These are phyloP conservation scores for Acanthococcus lagerstroemiae DNA, from an alignment of 2,888 invertebrate genomes.

Conservation along the genomic window DNA sequence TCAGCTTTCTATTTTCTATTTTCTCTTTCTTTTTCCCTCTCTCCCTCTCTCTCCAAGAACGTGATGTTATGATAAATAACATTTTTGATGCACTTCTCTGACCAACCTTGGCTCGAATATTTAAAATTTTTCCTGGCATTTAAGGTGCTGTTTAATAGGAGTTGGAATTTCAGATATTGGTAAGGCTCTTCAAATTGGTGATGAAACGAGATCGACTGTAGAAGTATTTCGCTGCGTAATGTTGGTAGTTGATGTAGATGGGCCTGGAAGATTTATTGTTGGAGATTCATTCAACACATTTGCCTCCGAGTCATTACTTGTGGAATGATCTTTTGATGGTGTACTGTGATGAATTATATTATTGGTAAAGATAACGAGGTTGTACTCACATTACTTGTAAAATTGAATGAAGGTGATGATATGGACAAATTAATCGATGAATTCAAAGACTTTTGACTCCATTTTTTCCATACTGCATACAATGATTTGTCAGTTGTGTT, in stretches of 20 bases:
- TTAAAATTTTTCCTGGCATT: neutral
- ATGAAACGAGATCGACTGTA: neutral
- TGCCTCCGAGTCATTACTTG: neutral
- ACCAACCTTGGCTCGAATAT: neutral
- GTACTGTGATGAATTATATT: neutral
- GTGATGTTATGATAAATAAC: neutral
- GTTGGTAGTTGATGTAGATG: neutral
- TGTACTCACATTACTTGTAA: neutral
- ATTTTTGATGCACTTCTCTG: neutral
- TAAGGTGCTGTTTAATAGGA: neutral
- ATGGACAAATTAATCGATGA: neutral
- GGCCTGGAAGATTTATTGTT: neutral
- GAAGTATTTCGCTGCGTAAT: neutral
- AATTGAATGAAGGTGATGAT: neutral
- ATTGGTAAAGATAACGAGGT: neutral
- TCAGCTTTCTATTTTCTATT: neutral
- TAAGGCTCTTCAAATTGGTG: neutral
- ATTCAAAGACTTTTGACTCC: neutral
- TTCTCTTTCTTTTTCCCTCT: neutral
- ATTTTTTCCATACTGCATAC: neutral
- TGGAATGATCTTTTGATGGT: neutral
- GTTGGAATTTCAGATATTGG: neutral
- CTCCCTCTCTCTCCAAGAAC: neutral
- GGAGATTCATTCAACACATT: neutral
- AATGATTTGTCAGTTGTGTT: neutral